phyloP scores from a whole-genome alignment of 2,113 vertebrate genomes.

The Sclerurus mexicanus region DNA sequence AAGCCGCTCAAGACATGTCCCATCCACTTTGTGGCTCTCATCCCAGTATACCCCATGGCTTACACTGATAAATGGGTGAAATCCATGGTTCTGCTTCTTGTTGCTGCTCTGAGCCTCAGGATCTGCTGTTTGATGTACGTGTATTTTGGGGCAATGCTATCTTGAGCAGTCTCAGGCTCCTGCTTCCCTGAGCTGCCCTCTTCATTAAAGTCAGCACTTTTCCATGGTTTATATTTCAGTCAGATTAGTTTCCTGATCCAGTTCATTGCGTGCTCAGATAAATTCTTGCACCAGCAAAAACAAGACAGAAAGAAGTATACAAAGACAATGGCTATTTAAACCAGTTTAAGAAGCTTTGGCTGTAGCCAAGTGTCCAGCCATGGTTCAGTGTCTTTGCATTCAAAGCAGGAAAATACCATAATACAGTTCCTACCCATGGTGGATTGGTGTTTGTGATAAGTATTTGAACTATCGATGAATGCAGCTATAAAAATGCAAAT shows the following conservation, averaged over 20 bases:
- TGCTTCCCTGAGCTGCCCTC: neutral
- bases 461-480: conserved; percentile 36
- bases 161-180: conserved; percentile 4
- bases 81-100: neutral
- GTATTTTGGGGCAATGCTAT: conserved; percentile 11
- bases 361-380: neutral
- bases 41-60: neutral
- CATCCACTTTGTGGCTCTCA: neutral
- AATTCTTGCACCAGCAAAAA: conserved; percentile 41
- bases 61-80: neutral
- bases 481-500: conserved; percentile 36
- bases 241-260: conserved; percentile 35
- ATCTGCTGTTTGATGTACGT: neutral
- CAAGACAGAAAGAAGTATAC: neutral
- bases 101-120: neutral
- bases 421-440: neutral
- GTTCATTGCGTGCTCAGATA: conserved; percentile 18
- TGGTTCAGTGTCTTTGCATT: neutral
- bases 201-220: conserved; percentile 47
- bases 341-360: neutral
- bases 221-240: conserved; percentile 14
- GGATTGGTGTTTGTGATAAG: neutral
- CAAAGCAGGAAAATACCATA: neutral
- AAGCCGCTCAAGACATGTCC: neutral
- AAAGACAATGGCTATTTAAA: neutral